Evolutionary conservation across 2,113 vertebrate species (phyloP).

Genomic region (Oxyruncus cristatus): DNA sequence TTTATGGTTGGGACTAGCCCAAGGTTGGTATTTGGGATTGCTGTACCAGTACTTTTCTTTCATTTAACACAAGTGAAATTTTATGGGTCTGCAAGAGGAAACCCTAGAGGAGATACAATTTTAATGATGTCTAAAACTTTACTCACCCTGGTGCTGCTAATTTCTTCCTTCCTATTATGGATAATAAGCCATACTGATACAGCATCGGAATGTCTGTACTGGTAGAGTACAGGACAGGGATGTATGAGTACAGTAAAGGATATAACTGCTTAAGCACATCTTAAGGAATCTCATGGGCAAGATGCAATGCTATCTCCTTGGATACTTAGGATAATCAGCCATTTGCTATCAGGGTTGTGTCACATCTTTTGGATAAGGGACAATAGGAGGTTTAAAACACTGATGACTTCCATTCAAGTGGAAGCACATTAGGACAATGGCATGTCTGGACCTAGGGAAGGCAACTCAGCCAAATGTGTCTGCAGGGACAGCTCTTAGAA

Average conservation of each 20-base stretch:
- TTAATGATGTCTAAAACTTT: not conserved
- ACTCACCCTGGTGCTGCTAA: not conserved
- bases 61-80: not conserved
- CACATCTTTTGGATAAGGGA: slow-evolving; percentile 3
- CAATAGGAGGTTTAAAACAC: not conserved
- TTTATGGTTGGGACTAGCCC: not conserved
- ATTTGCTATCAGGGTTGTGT: not conserved
- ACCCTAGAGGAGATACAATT: not conserved
- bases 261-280: not conserved
- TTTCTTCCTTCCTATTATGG: not conserved
- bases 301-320: not conserved
- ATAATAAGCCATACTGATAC: not conserved
- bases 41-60: not conserved
- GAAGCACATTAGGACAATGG: slow-evolving; percentile 15
- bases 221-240: not conserved
- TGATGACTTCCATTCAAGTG: slow-evolving; percentile 32
- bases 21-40: not conserved
- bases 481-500: slow-evolving; percentile 37
- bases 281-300: not conserved
- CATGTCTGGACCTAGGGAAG: not conserved
- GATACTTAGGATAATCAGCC: not conserved
- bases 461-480: slow-evolving; percentile 36
- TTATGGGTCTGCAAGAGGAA: not conserved
- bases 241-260: not conserved
- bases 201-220: not conserved